These are phyloP conservation scores for Drosophila hamatofila DNA, from an alignment of 2,888 invertebrate genomes.

Conservation along the genomic window DNA sequence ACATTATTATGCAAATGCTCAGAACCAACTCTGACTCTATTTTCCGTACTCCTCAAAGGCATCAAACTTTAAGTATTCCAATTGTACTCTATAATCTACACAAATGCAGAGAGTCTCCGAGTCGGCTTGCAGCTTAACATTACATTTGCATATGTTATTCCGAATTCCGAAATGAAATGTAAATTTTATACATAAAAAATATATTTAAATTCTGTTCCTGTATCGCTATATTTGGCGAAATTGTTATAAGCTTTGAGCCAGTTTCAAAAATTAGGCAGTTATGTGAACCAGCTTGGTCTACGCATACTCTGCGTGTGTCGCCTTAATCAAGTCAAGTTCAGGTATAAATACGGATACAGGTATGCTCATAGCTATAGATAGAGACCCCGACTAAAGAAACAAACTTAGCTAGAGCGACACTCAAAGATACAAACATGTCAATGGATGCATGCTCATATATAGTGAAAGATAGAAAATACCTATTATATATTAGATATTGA, in stretches of 20 bases:
- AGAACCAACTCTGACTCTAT: conserved; percentile 6
- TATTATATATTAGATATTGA: too few relatives aligned
- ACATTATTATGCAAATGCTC: conserved; percentile 43
- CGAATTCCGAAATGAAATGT: not conserved
- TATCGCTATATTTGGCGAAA: not conserved
- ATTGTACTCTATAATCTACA: not conserved
- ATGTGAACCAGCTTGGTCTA: not conserved
- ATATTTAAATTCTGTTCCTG: not conserved
- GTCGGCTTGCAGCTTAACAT: too few relatives aligned
- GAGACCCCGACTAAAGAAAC: not conserved
- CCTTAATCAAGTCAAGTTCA: not conserved
- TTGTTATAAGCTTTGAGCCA: not conserved
- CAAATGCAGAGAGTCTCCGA: not conserved
- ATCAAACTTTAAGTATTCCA: not conserved
- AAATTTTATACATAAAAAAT: not conserved
- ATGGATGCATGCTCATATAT: not conserved
- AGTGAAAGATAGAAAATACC: too few relatives aligned
- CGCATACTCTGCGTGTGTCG: not conserved
- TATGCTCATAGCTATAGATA: not conserved
- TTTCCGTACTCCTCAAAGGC: not conserved
- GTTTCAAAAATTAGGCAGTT: too few relatives aligned
- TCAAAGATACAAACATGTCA: not conserved
- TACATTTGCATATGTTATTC: conserved; percentile 1
- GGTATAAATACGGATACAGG: too few relatives aligned
- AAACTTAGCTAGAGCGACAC: not conserved